These are phyloP conservation scores for Pelusios castaneus DNA, from an alignment of 2,113 vertebrate genomes.

Conservation along the genomic window DNA sequence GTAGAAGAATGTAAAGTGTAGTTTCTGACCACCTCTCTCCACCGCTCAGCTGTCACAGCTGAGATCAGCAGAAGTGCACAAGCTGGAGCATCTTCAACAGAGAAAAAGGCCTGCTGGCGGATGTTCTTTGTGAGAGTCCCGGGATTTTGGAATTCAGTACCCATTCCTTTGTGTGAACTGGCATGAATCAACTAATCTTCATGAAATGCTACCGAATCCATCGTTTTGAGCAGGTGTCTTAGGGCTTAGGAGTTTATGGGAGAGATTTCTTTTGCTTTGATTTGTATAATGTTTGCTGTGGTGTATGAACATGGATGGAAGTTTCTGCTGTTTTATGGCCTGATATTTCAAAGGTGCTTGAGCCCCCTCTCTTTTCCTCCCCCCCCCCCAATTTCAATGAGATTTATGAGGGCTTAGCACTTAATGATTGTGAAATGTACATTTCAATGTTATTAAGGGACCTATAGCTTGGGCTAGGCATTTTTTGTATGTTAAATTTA, in stretches of 20 bases:
- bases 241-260: background rate
- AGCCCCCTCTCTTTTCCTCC: too few relatives aligned
- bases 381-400: background rate
- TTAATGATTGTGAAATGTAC: background rate
- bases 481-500: background rate
- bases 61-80: accelerated
- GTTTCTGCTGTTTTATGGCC: background rate
- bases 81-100: background rate
- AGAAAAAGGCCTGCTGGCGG: background rate
- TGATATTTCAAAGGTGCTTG: background rate
- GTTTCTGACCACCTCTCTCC: background rate
- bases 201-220: background rate
- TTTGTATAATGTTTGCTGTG: background rate
- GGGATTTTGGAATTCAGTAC: background rate
- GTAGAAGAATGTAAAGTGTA: background rate
- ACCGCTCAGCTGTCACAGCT: background rate
- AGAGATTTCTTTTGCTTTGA: background rate
- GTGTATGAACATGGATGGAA: background rate
- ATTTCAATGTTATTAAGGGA: background rate
- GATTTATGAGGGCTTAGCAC: background rate
- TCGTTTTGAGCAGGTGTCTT: background rate
- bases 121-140: background rate
- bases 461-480: accelerated
- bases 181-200: background rate
- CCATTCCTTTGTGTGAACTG: background rate